These are phyloP conservation scores for Sylvia borin DNA, from an alignment of 2,797 vertebrate genomes.

Conservation along the genomic window DNA sequence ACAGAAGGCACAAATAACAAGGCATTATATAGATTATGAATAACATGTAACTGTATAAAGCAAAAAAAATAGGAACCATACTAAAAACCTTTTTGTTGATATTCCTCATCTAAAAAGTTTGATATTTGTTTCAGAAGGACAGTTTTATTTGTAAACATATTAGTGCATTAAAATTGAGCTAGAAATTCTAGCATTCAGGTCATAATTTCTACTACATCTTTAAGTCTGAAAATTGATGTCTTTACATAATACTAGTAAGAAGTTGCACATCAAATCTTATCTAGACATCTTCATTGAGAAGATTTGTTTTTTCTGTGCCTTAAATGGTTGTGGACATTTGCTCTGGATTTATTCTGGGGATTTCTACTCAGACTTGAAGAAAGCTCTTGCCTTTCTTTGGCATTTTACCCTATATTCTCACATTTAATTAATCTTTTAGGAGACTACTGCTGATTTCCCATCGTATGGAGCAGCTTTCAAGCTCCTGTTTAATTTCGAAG, in stretches of 20 bases:
- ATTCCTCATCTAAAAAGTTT: neutral
- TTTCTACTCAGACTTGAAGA: neutral
- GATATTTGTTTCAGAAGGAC: neutral
- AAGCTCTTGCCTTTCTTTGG: neutral
- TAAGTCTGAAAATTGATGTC: neutral
- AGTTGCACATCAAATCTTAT: neutral
- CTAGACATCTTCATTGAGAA: neutral
- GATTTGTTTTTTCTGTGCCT: neutral
- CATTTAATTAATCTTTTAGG: neutral
- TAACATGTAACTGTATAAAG: neutral
- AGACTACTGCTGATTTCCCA: neutral
- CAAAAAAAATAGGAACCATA: neutral
- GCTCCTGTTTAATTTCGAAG: neutral
- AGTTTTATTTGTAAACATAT: neutral
- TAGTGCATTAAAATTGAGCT: neutral
- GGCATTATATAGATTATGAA: neutral
- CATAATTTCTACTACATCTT: neutral
- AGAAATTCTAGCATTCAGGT: neutral
- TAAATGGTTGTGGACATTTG: neutral
- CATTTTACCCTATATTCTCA: neutral
- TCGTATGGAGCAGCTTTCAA: neutral
- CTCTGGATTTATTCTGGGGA: neutral
- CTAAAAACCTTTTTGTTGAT: neutral
- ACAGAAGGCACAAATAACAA: neutral
- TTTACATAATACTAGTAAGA: neutral